A percentile compares a stretch with the other conserved stretches of the same genome.
Conservation (phyloP, 1,140 invertebrate genomes). For the Caenorhabditis remanei region DNA sequence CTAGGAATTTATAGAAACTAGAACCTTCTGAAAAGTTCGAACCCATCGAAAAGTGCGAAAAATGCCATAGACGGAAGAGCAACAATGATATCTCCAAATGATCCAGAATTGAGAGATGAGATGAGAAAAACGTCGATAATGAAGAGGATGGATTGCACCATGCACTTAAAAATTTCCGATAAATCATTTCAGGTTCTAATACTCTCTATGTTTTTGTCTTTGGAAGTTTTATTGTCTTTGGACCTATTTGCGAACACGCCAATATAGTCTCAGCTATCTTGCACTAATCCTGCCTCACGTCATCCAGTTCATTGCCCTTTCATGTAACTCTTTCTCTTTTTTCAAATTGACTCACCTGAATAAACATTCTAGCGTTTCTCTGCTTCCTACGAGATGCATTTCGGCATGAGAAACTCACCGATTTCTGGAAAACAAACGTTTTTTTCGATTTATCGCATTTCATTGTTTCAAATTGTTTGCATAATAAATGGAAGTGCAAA, state of each 20-base stretch:
- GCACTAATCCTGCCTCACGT: not conserved
- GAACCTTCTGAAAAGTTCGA: not conserved
- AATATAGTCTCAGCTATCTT: not conserved
- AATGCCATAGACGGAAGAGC: slow-evolving; percentile 11
- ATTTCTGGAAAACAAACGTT: slow-evolving; percentile 26
- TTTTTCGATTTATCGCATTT: not conserved
- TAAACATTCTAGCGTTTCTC: slow-evolving; percentile 47
- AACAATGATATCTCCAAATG: not conserved
- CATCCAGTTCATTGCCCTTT: slow-evolving; percentile 9
- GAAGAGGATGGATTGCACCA: slow-evolving; percentile 5
- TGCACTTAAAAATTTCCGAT: slow-evolving; percentile 21
- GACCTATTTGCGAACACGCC: no score
- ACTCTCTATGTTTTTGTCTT: no score
- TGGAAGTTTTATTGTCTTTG: no score
- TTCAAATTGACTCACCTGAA: slow-evolving; percentile 31
- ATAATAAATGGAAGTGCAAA: not conserved
- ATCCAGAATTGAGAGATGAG: slow-evolving; percentile 13
- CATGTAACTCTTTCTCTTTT: no score
- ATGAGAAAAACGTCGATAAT: slow-evolving; percentile 2
- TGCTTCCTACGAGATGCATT: slow-evolving; percentile 34
- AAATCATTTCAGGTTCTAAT: not conserved
- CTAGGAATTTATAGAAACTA: no score
- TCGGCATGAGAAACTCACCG: slow-evolving; percentile 17
- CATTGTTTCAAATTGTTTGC: slow-evolving; percentile 15
- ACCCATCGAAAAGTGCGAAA: slow-evolving; percentile 24